Evolutionary conservation across 2,888 invertebrate species (phyloP).

Genomic region (Heteromurus nitidus): DNA sequence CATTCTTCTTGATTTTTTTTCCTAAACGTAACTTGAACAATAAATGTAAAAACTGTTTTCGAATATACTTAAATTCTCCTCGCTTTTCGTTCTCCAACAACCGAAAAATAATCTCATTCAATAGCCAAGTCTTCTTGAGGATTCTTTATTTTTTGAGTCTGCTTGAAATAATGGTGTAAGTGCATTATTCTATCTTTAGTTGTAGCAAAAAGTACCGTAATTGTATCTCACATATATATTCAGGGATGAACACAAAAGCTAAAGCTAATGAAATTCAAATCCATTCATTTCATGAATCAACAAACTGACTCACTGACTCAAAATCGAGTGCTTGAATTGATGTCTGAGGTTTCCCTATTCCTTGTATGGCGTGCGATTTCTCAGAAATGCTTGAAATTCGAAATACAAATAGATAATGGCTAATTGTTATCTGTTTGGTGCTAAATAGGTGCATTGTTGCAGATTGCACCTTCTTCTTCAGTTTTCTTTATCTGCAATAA

Average conservation of each 20-base stretch:
- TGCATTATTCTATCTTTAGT: not conserved
- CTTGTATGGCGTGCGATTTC: conserved; percentile 5
- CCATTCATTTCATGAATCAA: not conserved
- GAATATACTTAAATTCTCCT: not conserved
- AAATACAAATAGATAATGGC: conserved; percentile 12
- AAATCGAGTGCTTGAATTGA: too few species aligned
- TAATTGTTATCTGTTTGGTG: conserved; percentile 3
- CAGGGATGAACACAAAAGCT: not conserved
- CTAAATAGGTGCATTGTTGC: not conserved
- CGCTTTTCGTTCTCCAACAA: not conserved
- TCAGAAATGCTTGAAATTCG: not conserved
- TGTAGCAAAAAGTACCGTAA: not conserved
- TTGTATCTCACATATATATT: not conserved
- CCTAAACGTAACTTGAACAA: not conserved
- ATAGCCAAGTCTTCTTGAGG: not conserved
- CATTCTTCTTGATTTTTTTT: not conserved
- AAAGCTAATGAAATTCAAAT: not conserved
- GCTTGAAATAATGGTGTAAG: not conserved
- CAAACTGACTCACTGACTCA: not conserved
- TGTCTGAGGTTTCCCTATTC: not conserved
- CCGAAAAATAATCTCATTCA: not conserved
- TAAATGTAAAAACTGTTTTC: not conserved
- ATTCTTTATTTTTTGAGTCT: not conserved
- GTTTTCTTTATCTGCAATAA: too few species aligned
- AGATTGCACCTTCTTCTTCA: conserved; percentile 22